A percentile compares a stretch with the other conserved stretches of the same genome.
phyloP scores from a whole-genome alignment of 2,797 vertebrate genomes.

The Botia kubotai region DNA sequence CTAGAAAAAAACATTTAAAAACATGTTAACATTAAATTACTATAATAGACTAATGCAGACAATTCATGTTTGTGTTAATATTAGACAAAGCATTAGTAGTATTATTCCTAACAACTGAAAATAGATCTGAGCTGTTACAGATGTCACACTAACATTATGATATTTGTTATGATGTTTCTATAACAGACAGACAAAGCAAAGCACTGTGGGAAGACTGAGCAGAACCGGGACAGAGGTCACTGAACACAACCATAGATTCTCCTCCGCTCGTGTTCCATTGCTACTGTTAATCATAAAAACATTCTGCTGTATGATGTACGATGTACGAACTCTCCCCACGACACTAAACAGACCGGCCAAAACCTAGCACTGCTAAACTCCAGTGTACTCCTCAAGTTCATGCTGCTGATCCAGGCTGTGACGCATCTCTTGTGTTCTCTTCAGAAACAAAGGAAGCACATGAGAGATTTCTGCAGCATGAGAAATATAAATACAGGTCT shows the following conservation, averaged over 20 bases:
- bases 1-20: not conserved
- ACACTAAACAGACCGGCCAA: constrained; percentile 58
- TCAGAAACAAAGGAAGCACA: constrained; percentile 44
- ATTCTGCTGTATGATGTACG: constrained; percentile 72
- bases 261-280: constrained; percentile 67
- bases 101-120: not conserved
- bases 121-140: not conserved
- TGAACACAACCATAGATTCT: constrained; percentile 47
- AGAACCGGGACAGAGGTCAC: constrained; percentile 45
- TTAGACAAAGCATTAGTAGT: not conserved
- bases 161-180: not conserved
- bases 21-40: not conserved
- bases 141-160: too few species aligned
- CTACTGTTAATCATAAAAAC: constrained; percentile 72
- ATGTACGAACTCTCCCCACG: constrained; percentile 39
- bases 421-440: constrained; percentile 37
- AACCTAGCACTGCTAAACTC: constrained; percentile 65
- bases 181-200: constrained; percentile 13
- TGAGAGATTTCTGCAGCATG: not conserved
- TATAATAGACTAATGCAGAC: not conserved
- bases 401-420: constrained; percentile 50
- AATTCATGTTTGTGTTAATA: not conserved
- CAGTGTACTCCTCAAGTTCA: constrained; percentile 75
- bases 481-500: constrained; percentile 6
- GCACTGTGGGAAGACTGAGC: not conserved